Conservation (phyloP, 2,113 vertebrate genomes). For the Eira barbara region DNA sequence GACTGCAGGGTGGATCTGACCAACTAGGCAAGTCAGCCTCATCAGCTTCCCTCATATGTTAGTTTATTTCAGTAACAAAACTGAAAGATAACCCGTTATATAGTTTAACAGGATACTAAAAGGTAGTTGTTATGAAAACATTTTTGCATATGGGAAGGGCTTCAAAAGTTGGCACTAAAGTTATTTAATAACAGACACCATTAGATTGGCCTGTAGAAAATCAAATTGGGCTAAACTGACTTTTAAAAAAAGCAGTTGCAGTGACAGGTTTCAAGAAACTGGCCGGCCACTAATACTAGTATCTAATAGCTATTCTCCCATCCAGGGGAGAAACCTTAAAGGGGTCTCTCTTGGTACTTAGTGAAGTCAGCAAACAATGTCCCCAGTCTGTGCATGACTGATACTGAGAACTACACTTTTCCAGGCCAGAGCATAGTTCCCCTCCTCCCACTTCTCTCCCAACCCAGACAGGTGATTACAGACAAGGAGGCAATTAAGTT, state of each 20-base stretch:
- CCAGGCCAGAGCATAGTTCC: neutral
- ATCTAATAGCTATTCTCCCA: neutral
- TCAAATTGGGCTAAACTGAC: neutral
- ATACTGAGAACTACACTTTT: constrained; percentile 67
- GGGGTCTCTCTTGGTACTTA: neutral
- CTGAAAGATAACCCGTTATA: neutral
- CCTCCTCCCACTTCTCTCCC: neutral
- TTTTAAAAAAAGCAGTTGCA: neutral
- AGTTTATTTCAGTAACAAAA: neutral
- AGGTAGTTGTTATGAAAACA: neutral
- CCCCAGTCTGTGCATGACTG: neutral
- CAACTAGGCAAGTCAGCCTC: neutral
- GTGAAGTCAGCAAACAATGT: constrained; percentile 20
- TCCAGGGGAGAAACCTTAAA: neutral
- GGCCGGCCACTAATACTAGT: neutral
- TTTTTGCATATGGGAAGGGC: neutral
- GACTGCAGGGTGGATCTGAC: neutral
- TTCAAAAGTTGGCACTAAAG: neutral
- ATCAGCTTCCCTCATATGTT: neutral
- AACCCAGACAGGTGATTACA: constrained; percentile 17
- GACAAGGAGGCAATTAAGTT: constrained; percentile 64
- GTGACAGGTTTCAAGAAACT: neutral
- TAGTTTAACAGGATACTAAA: neutral
- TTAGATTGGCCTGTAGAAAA: constrained; percentile 26
- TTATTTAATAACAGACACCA: neutral